These are phyloP conservation scores for Trichogramma pretiosum DNA, from an alignment of 1,140 invertebrate species.

Conservation along the genomic window DNA sequence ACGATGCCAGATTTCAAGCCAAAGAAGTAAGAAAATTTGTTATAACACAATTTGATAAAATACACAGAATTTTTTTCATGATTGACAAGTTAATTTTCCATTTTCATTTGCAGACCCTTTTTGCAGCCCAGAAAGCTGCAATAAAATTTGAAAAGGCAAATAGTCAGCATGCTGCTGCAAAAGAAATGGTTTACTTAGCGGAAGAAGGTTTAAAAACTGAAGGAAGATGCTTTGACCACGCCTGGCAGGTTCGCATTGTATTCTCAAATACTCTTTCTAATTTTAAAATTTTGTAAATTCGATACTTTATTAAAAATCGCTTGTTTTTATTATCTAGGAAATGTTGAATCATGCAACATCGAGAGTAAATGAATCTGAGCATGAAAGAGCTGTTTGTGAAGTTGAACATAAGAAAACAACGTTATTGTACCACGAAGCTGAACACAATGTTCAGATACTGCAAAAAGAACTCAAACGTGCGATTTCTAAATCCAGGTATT, in stretches of 20 bases:
- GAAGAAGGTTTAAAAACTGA: constrained; percentile 72
- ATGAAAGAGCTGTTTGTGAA: constrained; percentile 60
- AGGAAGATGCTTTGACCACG: constrained; percentile 64
- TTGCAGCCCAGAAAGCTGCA: constrained; percentile 72
- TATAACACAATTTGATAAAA: constrained; percentile 5
- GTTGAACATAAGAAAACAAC: constrained; percentile 59
- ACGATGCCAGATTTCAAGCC: constrained; percentile 71
- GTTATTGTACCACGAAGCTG: constrained; percentile 54
- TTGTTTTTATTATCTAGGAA: constrained; percentile 49
- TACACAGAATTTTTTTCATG: not conserved
- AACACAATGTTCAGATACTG: constrained; percentile 54
- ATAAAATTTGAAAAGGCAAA: constrained; percentile 87
- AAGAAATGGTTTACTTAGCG: constrained; percentile 86
- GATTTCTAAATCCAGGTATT: constrained; percentile 60
- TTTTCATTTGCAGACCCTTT: constrained; percentile 43
- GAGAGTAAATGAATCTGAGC: constrained; percentile 69
- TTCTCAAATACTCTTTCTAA: not conserved
- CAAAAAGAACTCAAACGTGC: constrained; percentile 61
- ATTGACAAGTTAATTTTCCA: not conserved
- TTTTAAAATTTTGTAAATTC: not conserved
- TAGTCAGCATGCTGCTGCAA: constrained; percentile 85
- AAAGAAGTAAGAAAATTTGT: constrained; percentile 54
- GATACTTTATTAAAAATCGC: constrained; percentile 3
- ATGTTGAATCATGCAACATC: constrained; percentile 94
- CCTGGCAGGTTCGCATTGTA: constrained; percentile 70